These are phyloP conservation scores for Oenanthe oenanthe DNA, from an alignment of 2,113 vertebrate genomes.

Conservation along the genomic window DNA sequence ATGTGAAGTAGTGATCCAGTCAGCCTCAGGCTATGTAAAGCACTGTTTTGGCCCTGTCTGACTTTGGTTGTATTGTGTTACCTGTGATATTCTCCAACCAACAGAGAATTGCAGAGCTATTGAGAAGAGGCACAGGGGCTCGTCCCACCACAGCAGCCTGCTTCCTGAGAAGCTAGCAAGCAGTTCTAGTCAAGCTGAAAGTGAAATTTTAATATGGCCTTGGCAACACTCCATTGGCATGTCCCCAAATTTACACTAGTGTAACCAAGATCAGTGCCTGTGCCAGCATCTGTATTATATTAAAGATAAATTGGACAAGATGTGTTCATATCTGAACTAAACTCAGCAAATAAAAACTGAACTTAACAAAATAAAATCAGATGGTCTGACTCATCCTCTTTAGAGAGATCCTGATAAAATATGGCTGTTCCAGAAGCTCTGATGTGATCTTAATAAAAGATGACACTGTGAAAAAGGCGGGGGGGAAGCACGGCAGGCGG, in stretches of 20 bases:
- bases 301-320: slow-evolving; percentile 48
- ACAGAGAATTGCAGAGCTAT: slow-evolving; percentile 49
- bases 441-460: slow-evolving; percentile 42
- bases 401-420: slow-evolving; percentile 13
- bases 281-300: slow-evolving; percentile 29
- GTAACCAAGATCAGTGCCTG: neutral
- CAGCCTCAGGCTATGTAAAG: slow-evolving; percentile 61
- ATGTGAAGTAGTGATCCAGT: slow-evolving; percentile 57
- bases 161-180: slow-evolving; percentile 71
- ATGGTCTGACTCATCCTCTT: slow-evolving; percentile 39
- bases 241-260: slow-evolving; percentile 47
- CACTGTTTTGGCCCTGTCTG: slow-evolving; percentile 55
- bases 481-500: neutral
- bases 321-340: slow-evolving; percentile 28
- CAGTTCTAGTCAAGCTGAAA: slow-evolving; percentile 38
- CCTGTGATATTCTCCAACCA: slow-evolving; percentile 57
- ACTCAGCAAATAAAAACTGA: slow-evolving; percentile 24
- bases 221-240: slow-evolving; percentile 47
- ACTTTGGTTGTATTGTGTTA: slow-evolving; percentile 23
- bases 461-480: slow-evolving; percentile 12
- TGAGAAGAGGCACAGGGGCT: slow-evolving; percentile 1
- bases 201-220: slow-evolving; percentile 52
- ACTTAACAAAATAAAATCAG: slow-evolving; percentile 55
- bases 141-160: slow-evolving; percentile 27
- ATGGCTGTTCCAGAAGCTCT: slow-evolving; percentile 1